These are phyloP conservation scores for Drosophila heteroneura DNA, from an alignment of 2,888 invertebrate genomes.

Conservation along the genomic window DNA sequence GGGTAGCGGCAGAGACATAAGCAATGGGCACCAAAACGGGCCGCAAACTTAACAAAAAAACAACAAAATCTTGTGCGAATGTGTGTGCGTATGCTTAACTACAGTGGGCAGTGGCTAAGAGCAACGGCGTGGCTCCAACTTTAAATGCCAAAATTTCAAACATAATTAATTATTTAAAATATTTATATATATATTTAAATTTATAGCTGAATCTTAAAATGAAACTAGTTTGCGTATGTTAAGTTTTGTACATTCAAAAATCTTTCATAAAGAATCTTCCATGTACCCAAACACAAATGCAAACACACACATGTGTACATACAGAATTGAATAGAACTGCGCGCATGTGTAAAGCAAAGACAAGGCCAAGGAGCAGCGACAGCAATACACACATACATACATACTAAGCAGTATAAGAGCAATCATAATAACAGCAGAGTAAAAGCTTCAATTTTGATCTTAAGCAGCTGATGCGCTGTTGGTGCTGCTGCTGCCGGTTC, in stretches of 20 bases:
- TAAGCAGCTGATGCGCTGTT: slow-evolving; percentile 56
- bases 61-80: slow-evolving; percentile 17
- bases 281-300: slow-evolving; percentile 15
- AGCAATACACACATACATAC: background rate
- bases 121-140: slow-evolving; percentile 2
- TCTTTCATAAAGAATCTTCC: slow-evolving; percentile 5
- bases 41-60: slow-evolving; percentile 28
- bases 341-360: slow-evolving; percentile 20
- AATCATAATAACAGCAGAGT: slow-evolving; percentile 17
- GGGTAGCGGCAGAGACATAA: background rate
- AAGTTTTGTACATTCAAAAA: background rate
- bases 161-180: background rate
- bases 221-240: background rate
- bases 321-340: slow-evolving; percentile 18
- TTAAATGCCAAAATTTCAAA: background rate
- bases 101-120: slow-evolving; percentile 34
- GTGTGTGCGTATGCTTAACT: slow-evolving; percentile 15
- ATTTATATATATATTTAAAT: too few relatives aligned
- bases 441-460: slow-evolving; percentile 25
- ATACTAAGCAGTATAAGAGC: slow-evolving; percentile 17
- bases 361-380: slow-evolving; percentile 39
- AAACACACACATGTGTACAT: background rate
- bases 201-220: background rate
- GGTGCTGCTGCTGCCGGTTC: slow-evolving; percentile 44
- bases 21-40: slow-evolving; percentile 21